Conservation (phyloP, 2,113 vertebrate genomes). For the Camelus dromedarius region DNA sequence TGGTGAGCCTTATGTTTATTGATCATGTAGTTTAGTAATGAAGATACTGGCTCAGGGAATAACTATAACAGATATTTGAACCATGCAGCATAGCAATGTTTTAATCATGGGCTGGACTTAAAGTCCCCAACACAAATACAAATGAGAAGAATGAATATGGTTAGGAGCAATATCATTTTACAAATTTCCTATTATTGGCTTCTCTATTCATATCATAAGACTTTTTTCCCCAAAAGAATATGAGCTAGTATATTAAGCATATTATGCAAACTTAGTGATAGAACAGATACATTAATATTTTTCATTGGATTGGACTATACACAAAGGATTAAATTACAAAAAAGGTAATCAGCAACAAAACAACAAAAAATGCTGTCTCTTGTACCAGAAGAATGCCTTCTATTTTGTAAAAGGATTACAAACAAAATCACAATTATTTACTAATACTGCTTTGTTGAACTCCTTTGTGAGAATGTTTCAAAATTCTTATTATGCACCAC, state of each 20-base stretch:
- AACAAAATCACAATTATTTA: not conserved
- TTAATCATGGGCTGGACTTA: slow-evolving; percentile 5
- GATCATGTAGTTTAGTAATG: not conserved
- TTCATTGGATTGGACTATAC: not conserved
- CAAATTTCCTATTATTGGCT: not conserved
- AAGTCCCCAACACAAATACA: not conserved
- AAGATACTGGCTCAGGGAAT: not conserved
- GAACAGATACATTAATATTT: not conserved
- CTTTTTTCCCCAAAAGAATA: not conserved
- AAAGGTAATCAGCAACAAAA: not conserved
- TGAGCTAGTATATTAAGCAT: not conserved
- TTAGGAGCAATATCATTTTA: not conserved
- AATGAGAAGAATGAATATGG: not conserved
- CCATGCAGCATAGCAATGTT: not conserved
- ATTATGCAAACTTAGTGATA: not conserved
- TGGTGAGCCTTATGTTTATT: not conserved
- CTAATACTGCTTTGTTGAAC: not conserved
- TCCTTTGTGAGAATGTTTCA: slow-evolving; percentile 17
- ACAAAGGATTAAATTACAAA: slow-evolving; percentile 18
- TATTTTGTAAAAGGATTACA: slow-evolving; percentile 11
- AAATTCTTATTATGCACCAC: not conserved
- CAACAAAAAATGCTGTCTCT: not conserved
- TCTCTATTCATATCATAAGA: not conserved
- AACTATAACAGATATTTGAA: not conserved
- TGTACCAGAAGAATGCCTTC: not conserved